Base-by-base conservation (phyloP, 2,113 vertebrate genomes). In the Entomyzon cyanotis region DNA sequence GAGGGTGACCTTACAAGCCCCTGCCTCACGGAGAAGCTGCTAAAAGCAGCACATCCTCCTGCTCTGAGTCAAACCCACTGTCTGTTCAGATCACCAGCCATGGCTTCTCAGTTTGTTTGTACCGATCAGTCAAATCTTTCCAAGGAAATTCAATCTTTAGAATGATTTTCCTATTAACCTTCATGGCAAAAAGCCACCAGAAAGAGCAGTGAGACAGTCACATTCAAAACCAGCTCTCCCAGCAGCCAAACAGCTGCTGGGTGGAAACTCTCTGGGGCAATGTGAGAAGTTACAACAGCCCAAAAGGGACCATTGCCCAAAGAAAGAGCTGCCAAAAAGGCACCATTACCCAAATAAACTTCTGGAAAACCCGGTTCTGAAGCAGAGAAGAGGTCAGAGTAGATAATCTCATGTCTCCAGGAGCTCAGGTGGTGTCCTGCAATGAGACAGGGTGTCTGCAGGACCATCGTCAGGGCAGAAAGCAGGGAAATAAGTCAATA, bases 351-450 rank as follows among this genome's bases (percentile, higher is more conserved):
- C 39, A 44, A 35, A 76, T 10, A 83, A 82, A 35, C 33, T 47
- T 35, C 46, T 56, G 12, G 19, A 47, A 69, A 82, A 18, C 23
- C 9, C 22, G 17, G 22, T 17, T 63, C 17, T 18, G n/a, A 31
- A 78, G 39, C 33, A 56, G 30, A 12, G 7, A 47, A 15, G 11
- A 33, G 11, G 6, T 55, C 27, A 42, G n/a, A 67, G 50, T 11
- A 16, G 49, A 35, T 11, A 22, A 17, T 17, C 5, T 55, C 7
- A 0, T 0, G 3, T 37, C 17, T 35, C 25, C 41, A 21, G 49
- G 79, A 89, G 84, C 47, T 90, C 92, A 84, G 67, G 25, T 42
- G 62, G 20, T 35, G 28, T 35, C 31, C 14, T 2, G 6, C 44
- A 24, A 75, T 42, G 33, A 69, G 60, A n/a, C 33, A 25, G 22